Evolutionary conservation across 1,140 invertebrate species (phyloP).

Genomic region (Zaprionus tsacasi): DNA sequence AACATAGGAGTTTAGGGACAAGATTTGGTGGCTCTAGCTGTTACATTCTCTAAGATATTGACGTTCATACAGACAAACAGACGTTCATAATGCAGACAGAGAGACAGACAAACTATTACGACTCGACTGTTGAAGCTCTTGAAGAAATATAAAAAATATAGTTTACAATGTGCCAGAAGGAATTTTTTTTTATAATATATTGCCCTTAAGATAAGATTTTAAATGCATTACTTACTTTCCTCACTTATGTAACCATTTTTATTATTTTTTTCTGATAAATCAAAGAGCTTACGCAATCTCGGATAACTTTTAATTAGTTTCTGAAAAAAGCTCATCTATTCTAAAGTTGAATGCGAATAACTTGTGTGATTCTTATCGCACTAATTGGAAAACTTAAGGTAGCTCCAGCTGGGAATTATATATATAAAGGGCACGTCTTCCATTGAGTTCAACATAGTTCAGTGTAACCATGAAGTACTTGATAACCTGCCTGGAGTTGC

Average conservation of each 20-base stretch:
- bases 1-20: background rate
- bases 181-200: too few relatives aligned
- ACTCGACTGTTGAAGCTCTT: too few relatives aligned
- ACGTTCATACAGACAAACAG: background rate
- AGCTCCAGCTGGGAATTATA: background rate
- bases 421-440: background rate
- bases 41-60: background rate
- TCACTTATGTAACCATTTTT: too few relatives aligned
- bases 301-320: background rate
- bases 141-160: too few relatives aligned
- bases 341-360: background rate
- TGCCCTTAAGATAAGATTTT: too few relatives aligned
- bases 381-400: background rate
- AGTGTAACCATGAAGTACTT: background rate
- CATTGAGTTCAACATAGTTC: background rate
- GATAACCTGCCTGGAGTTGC: background rate
- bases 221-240: background rate
- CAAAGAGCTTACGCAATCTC: background rate
- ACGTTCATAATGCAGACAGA: too few relatives aligned
- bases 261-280: background rate
- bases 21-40: background rate
- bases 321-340: background rate
- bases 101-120: too few relatives aligned
- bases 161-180: too few relatives aligned
- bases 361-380: conserved; percentile 1